phyloP scores from a whole-genome alignment of 2,113 vertebrate species.

The Ornithorhynchus anatinus region DNA sequence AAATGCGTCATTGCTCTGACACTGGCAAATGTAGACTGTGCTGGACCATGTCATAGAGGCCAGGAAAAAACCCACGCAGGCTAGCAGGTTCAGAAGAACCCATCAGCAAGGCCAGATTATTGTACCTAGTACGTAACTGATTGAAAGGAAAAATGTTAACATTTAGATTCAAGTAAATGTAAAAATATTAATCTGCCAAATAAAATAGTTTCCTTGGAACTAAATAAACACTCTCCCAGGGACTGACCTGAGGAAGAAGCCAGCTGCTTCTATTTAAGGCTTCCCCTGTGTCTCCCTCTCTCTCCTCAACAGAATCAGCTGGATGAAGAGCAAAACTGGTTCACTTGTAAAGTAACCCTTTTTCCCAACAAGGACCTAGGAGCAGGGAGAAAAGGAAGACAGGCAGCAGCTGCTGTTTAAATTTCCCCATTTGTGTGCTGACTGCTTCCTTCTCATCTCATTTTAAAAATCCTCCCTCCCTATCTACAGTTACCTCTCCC shows the following conservation, averaged over 20 bases:
- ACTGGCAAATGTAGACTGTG: too few species aligned
- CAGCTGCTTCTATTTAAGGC: conserved; percentile 27
- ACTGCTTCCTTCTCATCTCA: not conserved
- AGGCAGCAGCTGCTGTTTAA: not conserved
- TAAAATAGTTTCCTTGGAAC: conserved; percentile 31
- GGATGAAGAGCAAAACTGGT: not conserved
- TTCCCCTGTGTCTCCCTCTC: not conserved
- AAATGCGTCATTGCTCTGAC: too few species aligned
- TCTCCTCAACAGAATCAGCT: not conserved
- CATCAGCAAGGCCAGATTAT: not conserved
- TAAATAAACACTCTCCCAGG: conserved; percentile 29
- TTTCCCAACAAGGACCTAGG: not conserved
- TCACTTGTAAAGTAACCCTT: not conserved
- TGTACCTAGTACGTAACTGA: not conserved
- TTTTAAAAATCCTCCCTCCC: not conserved
- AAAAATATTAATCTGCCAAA: conserved; percentile 21
- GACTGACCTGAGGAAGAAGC: not conserved
- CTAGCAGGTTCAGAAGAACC: not conserved
- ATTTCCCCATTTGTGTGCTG: not conserved
- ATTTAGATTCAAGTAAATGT: not conserved
- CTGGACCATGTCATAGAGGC: not conserved
- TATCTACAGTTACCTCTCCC: too few species aligned
- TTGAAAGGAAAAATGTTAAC: not conserved
- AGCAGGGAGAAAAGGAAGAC: not conserved
- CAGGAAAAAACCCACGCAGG: not conserved